Percentiles rank a stretch among this genome's conserved stretches.
phyloP scores from a whole-genome alignment of 2,113 vertebrate genomes.

The Gila orcuttii region DNA sequence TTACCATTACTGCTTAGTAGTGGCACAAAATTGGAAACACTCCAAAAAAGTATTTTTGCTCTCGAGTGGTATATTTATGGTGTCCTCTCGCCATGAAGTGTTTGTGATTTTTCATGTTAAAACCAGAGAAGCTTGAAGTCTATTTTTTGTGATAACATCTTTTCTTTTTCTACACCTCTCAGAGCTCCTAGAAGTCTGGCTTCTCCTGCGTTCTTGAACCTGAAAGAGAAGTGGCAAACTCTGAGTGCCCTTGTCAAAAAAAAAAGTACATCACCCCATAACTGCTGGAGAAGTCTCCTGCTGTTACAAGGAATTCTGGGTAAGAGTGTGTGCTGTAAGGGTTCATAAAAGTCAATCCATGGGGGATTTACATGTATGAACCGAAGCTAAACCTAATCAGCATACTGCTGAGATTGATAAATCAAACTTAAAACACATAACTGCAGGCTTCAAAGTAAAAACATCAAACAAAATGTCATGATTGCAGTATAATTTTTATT shows the following conservation, averaged over 20 bases:
- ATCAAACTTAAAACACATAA: background rate
- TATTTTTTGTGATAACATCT: conserved; percentile 3
- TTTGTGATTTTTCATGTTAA: background rate
- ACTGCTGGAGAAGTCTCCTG: conserved; percentile 12
- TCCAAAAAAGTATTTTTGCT: background rate
- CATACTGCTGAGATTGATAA: background rate
- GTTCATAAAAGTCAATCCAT: background rate
- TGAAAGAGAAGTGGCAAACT: conserved; percentile 41
- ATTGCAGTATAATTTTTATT: conserved; percentile 30
- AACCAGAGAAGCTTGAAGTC: background rate
- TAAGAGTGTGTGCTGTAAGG: background rate
- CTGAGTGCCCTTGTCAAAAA: conserved; percentile 44
- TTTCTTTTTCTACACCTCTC: background rate
- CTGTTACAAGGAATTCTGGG: conserved; percentile 36
- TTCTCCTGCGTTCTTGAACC: conserved; percentile 34
- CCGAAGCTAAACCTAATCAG: conserved; percentile 32
- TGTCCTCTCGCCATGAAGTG: background rate
- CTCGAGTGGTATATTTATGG: background rate
- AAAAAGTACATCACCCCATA: conserved; percentile 20
- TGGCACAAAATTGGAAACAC: background rate
- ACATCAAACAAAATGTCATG: conserved; percentile 4
- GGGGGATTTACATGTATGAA: conserved; percentile 16
- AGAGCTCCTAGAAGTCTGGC: conserved; percentile 26
- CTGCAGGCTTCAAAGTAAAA: conserved; percentile 1
- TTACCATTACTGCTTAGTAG: background rate